These are phyloP conservation scores for Ips typographus DNA, from an alignment of 1,140 invertebrate species.

Conservation along the genomic window DNA sequence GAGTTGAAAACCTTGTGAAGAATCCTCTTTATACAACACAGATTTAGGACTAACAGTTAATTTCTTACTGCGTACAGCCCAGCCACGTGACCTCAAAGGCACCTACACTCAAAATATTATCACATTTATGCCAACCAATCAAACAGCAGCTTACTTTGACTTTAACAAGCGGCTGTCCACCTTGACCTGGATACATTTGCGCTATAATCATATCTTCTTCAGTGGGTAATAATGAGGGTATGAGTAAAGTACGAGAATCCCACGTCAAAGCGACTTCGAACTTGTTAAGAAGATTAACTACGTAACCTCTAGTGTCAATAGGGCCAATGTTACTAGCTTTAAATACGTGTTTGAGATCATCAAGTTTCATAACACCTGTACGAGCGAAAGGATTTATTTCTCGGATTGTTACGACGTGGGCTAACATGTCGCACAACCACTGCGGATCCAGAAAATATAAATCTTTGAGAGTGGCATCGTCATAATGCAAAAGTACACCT, in stretches of 20 bases:
- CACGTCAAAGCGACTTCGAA: constrained; percentile 98
- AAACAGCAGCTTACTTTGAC: constrained; percentile 49
- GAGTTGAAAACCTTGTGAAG: constrained; percentile 44
- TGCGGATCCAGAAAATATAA: constrained; percentile 92
- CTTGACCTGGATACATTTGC: constrained; percentile 49
- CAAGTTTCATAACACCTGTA: constrained; percentile 91
- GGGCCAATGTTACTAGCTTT: constrained; percentile 66
- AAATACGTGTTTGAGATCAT: constrained; percentile 92
- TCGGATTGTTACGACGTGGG: constrained; percentile 91
- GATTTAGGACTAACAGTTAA: constrained; percentile 58
- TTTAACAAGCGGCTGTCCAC: constrained; percentile 50
- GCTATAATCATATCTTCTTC: constrained; percentile 65
- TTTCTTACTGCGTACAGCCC: constrained; percentile 65
- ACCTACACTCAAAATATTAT: constrained; percentile 48
- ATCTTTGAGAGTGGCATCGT: constrained; percentile 94
- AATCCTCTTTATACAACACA: constrained; percentile 48
- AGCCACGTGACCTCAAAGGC: constrained; percentile 70
- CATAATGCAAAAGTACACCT: constrained; percentile 95
- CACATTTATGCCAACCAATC: neutral
- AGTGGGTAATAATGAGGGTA: constrained; percentile 87
- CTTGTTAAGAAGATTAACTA: constrained; percentile 89
- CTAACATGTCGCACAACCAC: constrained; percentile 97
- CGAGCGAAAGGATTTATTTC: constrained; percentile 96
- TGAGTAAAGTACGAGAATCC: constrained; percentile 87
- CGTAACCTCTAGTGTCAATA: constrained; percentile 73